Evolutionary conservation across 2,888 invertebrate genomes (phyloP).

Genomic region (Labia minor): DNA sequence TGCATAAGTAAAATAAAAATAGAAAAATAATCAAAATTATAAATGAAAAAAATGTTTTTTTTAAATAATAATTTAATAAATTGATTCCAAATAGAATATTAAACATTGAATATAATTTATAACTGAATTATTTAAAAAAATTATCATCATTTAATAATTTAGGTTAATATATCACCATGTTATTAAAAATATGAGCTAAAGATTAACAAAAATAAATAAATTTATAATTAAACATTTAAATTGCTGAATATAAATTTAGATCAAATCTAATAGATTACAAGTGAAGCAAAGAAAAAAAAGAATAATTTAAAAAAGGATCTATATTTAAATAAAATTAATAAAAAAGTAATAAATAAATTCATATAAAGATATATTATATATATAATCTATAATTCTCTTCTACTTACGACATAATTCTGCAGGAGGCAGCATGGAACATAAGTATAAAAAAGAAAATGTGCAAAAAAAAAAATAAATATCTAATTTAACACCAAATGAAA

Average conservation of each 20-base stretch:
- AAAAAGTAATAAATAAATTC: background rate
- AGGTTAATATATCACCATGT: no score
- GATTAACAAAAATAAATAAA: background rate
- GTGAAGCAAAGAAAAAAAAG: no score
- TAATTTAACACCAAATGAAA: background rate
- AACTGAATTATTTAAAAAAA: no score
- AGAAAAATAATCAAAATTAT: no score
- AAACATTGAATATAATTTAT: no score
- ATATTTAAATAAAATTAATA: background rate
- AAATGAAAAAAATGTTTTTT: no score
- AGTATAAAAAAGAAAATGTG: background rate
- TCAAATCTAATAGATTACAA: no score
- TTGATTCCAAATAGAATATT: no score
- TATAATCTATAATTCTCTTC: background rate
- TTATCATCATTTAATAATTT: no score
- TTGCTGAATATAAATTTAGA: background rate
- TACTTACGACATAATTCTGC: slow-evolving; percentile 7
- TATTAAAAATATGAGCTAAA: background rate
- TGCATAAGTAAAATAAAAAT: no score
- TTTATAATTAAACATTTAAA: background rate
- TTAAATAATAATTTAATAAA: no score
- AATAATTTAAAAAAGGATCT: background rate
- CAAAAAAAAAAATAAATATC: background rate
- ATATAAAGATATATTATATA: background rate
- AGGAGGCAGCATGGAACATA: slow-evolving; percentile 13